These are phyloP conservation scores for Cyphomyrus discorhynchus DNA, from an alignment of 2,113 vertebrate genomes.

Conservation along the genomic window DNA sequence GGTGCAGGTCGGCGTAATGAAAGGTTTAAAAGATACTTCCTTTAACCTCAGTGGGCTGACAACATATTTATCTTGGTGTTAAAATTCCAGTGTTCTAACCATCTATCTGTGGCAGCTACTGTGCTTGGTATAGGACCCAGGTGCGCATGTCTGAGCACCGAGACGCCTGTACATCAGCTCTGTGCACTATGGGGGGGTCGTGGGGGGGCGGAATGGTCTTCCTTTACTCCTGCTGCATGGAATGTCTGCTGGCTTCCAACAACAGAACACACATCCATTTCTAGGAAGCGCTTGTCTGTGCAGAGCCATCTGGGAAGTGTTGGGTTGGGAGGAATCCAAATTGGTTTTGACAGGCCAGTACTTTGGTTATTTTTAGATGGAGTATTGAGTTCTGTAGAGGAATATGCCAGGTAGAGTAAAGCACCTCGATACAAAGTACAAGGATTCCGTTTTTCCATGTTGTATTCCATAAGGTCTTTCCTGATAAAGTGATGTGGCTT, in stretches of 20 bases:
- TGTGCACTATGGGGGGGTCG: neutral
- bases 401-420: neutral
- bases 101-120: neutral
- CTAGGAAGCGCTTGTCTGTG: neutral
- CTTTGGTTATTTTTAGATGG: neutral
- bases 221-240: neutral
- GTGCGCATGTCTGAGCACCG: neutral
- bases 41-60: constrained; percentile 28
- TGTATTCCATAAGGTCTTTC: neutral
- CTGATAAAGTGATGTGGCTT: neutral
- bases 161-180: neutral
- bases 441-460: neutral
- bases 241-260: neutral
- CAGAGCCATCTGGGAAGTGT: neutral
- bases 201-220: neutral
- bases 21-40: constrained; percentile 40
- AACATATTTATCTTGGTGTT: constrained; percentile 23
- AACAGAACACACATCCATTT: neutral
- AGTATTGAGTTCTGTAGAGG: neutral
- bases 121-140: neutral
- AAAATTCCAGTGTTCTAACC: constrained; percentile 13
- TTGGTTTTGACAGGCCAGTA: neutral
- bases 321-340: neutral
- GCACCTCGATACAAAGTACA: neutral
- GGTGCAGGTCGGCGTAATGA: constrained; percentile 36